Conservation (phyloP, 2,888 invertebrate species). For the Mellilla xanthometata region DNA sequence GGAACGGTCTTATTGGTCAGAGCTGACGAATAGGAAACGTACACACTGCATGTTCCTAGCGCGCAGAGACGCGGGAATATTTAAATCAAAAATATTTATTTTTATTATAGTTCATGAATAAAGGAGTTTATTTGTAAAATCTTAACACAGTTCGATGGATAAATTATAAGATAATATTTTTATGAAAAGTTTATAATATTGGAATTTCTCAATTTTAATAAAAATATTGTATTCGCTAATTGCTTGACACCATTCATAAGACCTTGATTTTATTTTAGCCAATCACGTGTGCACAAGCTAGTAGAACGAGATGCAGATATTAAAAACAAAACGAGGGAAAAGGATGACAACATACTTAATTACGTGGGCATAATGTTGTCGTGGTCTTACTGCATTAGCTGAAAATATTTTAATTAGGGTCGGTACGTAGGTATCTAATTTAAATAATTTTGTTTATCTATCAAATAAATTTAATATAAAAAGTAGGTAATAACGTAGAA, state of each 20-base stretch:
- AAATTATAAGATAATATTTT: not conserved
- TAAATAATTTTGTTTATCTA: too few relatives aligned
- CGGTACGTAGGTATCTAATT: too few relatives aligned
- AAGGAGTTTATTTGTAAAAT: not conserved
- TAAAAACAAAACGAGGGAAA: conserved; percentile 25
- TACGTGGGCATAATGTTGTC: conserved; percentile 27
- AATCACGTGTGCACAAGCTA: conserved; percentile 66
- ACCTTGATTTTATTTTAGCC: conserved; percentile 36
- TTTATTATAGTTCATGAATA: not conserved
- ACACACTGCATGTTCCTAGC: conserved; percentile 63
- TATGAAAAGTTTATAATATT: too few relatives aligned
- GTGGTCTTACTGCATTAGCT: conserved; percentile 27
- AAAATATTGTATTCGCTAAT: conserved; percentile 19
- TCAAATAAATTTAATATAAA: too few relatives aligned
- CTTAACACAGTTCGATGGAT: not conserved
- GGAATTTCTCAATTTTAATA: not conserved
- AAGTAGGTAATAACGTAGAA: too few relatives aligned
- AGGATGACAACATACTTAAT: conserved; percentile 30
- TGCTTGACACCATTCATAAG: conserved; percentile 1
- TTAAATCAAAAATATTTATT: conserved; percentile 32
- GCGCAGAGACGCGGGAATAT: conserved; percentile 49
- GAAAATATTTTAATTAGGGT: not conserved
- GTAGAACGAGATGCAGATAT: conserved; percentile 53
- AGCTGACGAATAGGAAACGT: conserved; percentile 69
- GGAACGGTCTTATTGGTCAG: conserved; percentile 85